Evolutionary conservation across 2,888 invertebrate genomes (phyloP).

Genomic region (Sinotaia quadrata): DNA sequence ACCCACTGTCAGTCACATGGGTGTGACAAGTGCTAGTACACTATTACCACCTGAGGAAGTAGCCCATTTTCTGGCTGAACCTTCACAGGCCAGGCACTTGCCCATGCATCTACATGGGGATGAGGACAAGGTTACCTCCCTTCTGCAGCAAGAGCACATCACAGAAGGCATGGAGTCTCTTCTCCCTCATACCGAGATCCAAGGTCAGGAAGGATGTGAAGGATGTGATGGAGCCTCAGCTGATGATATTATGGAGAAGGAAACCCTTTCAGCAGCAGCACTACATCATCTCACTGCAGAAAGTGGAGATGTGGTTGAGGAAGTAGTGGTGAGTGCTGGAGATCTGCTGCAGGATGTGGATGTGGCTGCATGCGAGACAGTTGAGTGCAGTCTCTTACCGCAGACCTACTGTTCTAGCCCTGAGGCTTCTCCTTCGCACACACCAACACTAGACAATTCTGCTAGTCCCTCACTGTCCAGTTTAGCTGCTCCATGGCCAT

Average conservation of each 20-base stretch:
- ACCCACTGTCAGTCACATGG: not conserved
- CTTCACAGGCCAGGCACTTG: conserved; percentile 6
- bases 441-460: not conserved
- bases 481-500: conserved; percentile 12
- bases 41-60: conserved; percentile 11
- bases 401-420: conserved; percentile 20
- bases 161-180: not conserved
- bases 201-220: not conserved
- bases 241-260: not conserved
- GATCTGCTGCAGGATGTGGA: conserved; percentile 26
- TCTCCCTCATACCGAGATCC: not conserved
- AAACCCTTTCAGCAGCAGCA: not conserved
- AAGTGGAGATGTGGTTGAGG: conserved; percentile 3
- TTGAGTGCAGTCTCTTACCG: conserved; percentile 25
- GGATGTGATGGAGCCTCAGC: not conserved
- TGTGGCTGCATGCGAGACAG: conserved; percentile 23
- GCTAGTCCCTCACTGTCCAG: not conserved
- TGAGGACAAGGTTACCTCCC: not conserved
- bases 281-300: not conserved
- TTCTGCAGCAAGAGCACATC: not conserved
- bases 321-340: conserved; percentile 14
- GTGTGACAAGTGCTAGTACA: not conserved
- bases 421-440: not conserved
- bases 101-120: not conserved
- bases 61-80: conserved; percentile 29